Evolutionary conservation across 2,113 vertebrate genomes (phyloP), one percentile per base, ranked within the genome.

Genomic region (Sturnira hondurensis): DNA sequence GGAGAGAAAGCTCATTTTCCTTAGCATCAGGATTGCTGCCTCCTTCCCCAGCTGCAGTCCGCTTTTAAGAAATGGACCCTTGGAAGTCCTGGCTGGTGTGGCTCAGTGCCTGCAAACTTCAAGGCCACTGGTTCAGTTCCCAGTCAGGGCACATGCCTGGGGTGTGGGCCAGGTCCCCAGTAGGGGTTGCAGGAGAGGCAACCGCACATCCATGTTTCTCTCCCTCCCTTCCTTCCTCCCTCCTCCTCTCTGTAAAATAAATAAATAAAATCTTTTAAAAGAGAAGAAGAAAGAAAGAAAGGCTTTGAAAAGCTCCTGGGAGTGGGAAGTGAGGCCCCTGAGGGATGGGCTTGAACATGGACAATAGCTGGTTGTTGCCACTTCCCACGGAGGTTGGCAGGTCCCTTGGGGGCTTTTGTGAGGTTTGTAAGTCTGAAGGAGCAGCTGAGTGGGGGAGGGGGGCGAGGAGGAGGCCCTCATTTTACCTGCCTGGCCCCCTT

Each of bases 401-500:
- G 17, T 38, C 50, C 4, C 77, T 20, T 16, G 61, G 61, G 61
- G 31, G 54, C 63, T 94, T 92, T 70, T n/a, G 15, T n/a, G 65
- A 67, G 50, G 31, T 61, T 31, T 47, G 74, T n/a, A n/a, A 52
- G 7, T 68, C 73, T 83, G 76, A 16, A 43, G 13, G 22, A 61
- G 68, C 38, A 47, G 85, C 61, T 19, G n/a, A 38, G 56, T 12
- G n/a, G 19, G 45, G 24, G n/a, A 1, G 15, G 36, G 73, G 0
- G 4, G 11, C 1, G 24, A 45, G 77, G 52, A 58, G 4, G 22
- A 58, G 24, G 45, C 31, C 77, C 13, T 22, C 24, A 3, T 10
- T 14, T 13, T 31, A 11, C 41, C 31, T 4, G 4, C 15, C 3
- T 1, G 63, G 4, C 8, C 9, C 7, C n/a, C 14, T 28, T 4